phyloP scores from a whole-genome alignment of 2,888 invertebrate species.

The Nephrocerus scutellatus region DNA sequence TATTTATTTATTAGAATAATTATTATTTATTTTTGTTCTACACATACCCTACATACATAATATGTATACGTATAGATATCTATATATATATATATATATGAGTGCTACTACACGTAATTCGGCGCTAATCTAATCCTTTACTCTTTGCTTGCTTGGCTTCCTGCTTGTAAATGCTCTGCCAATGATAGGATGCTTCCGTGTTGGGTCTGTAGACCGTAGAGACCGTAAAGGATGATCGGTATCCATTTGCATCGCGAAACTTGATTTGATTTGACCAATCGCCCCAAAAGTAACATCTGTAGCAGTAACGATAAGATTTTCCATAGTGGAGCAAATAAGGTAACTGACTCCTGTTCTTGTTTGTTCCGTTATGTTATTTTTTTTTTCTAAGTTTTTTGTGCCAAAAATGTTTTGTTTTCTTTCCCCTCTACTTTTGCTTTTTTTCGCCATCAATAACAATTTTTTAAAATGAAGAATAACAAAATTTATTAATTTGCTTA shows the following conservation, averaged over 20 bases:
- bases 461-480: slow-evolving; percentile 22
- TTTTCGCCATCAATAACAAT: slow-evolving; percentile 19
- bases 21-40: slow-evolving; percentile 5
- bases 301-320: slow-evolving; percentile 12
- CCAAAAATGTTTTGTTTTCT: slow-evolving; percentile 13
- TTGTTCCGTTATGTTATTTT: slow-evolving; percentile 20
- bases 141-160: no score
- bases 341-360: slow-evolving; percentile 48
- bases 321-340: no score
- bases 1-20: no score
- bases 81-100: slow-evolving; percentile 2
- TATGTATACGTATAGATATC: slow-evolving; percentile 4
- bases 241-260: no score
- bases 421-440: not conserved
- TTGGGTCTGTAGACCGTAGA: no score
- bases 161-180: no score
- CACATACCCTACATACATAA: no score
- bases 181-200: no score
- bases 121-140: slow-evolving; percentile 15
- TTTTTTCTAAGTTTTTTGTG: slow-evolving; percentile 36
- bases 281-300: slow-evolving; percentile 13
- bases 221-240: no score
- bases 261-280: no score
- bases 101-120: slow-evolving; percentile 21
- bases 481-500: slow-evolving; percentile 12